Percentiles rank a stretch among this genome's conserved stretches.
These are phyloP conservation scores for Idaea dimidiata DNA, from an alignment of 2,888 invertebrate genomes.

Conservation along the genomic window DNA sequence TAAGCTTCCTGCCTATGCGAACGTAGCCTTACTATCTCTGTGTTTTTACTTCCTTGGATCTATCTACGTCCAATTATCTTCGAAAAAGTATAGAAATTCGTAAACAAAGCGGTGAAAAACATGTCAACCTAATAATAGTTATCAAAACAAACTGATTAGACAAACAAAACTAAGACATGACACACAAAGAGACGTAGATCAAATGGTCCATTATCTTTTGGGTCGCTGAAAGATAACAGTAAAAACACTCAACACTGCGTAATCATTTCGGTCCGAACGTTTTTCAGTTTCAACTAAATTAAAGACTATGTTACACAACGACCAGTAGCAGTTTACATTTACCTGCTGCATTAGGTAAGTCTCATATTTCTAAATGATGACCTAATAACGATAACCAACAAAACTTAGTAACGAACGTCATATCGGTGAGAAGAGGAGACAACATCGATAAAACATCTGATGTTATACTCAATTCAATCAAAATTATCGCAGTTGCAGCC, in stretches of 20 bases:
- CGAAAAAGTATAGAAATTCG: background rate
- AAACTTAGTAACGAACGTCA: background rate
- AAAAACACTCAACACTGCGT: background rate
- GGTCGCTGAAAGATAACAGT: background rate
- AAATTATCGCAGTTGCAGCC: background rate
- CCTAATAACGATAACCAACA: slow-evolving; percentile 4
- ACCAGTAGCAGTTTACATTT: background rate
- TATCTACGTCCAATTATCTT: background rate
- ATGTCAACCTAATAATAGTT: slow-evolving; percentile 1
- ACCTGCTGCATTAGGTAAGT: background rate
- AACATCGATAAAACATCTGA: background rate
- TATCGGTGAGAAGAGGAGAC: too few species aligned
- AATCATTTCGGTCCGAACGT: background rate
- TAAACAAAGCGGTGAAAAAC: background rate
- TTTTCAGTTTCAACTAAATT: background rate
- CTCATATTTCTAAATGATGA: slow-evolving; percentile 6
- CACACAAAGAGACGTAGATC: background rate
- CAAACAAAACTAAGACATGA: slow-evolving; percentile 1
- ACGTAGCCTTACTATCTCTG: too few species aligned
- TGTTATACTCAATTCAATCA: background rate
- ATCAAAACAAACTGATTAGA: background rate
- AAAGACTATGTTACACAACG: background rate
- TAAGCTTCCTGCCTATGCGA: background rate
- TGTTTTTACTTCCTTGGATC: background rate
- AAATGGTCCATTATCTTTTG: background rate